Base-by-base conservation (phyloP, 2,797 vertebrate species). In the Antrozous pallidus region DNA sequence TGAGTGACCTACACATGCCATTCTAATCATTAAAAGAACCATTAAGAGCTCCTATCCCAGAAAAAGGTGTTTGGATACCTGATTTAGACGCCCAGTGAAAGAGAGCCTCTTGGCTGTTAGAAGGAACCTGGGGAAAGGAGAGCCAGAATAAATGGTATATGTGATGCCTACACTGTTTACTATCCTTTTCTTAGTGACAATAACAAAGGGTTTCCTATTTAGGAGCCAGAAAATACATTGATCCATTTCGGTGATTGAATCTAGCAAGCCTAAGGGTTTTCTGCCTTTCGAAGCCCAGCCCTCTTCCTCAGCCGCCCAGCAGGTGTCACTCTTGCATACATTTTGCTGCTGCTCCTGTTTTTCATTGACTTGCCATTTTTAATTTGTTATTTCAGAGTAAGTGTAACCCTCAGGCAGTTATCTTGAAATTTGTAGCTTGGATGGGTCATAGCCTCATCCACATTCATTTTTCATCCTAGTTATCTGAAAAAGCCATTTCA, bases 311-410 rank as follows among this genome's bases (percentile, higher is more conserved):
- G 28, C 73, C 16, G 61, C 6, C 97, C 98, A 96, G 96, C 78
- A 98, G 98, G 91, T 97, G 98, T 97, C 96, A 4, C 86, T 84
- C 83, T 97, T 97, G 93, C 93, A 97, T 63, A 89, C 80, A 22
- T 93, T 97, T 97, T 97, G 77, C 31, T 47, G 10, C 51, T 69
- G 3, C 6, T 56, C 74, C 40, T 36, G 40, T 75, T 86, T 75
- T 85, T 54, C 54, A 2, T 22, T 38, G 47, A 47, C 8, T 96
- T 82, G 22, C 75, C 22, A 7, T 87, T 73, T 65, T 51, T 84
- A 74, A 82, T 74, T 61, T 73, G 13, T 61, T 82, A 83, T 92
- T 91, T 95, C n/a, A 90, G 81, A 79, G 2, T 90, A 75, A 58
- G 47, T 73, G 38, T 88, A 81, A 69, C 31, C 70, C 42, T 45